A percentile compares a stretch with the other conserved stretches of the same genome.
Evolutionary conservation across 2,113 vertebrate genomes (phyloP).

Genomic region (Hippocampus mohnikei): DNA sequence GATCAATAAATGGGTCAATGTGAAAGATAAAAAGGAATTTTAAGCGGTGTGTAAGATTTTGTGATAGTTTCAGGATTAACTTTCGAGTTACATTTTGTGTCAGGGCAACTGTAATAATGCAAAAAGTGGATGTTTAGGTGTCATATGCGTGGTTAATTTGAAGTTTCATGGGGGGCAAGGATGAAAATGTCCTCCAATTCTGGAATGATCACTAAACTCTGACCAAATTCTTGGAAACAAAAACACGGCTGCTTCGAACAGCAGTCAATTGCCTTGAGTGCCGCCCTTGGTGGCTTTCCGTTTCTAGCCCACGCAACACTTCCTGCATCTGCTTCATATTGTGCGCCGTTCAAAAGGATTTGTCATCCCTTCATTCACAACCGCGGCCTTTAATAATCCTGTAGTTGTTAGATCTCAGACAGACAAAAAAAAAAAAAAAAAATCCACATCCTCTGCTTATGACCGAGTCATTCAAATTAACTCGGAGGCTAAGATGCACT

Average conservation of each 20-base stretch:
- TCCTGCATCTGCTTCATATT: constrained; percentile 2
- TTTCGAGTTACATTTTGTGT: too few species aligned
- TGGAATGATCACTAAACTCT: neutral
- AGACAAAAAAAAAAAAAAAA: too few species aligned
- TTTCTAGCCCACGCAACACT: neutral
- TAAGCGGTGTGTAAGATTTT: too few species aligned
- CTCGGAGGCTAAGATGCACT: neutral
- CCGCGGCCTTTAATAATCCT: neutral
- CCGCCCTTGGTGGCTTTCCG: neutral
- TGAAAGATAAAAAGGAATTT: too few species aligned
- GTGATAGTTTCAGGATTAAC: too few species aligned
- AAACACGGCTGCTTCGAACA: neutral
- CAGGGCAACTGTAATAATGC: too few species aligned
- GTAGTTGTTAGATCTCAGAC: neutral
- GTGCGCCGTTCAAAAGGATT: neutral
- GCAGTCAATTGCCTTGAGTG: neutral
- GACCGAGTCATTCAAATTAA: neutral
- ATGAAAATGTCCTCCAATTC: neutral
- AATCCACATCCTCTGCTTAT: neutral
- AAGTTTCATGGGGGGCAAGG: too few species aligned
- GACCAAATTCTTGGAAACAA: neutral
- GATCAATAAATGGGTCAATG: too few species aligned
- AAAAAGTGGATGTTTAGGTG: too few species aligned
- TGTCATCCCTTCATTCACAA: neutral
- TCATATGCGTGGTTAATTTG: neutral